Conservation (phyloP, 1,140 invertebrate genomes). For the Caerostris darwini region DNA sequence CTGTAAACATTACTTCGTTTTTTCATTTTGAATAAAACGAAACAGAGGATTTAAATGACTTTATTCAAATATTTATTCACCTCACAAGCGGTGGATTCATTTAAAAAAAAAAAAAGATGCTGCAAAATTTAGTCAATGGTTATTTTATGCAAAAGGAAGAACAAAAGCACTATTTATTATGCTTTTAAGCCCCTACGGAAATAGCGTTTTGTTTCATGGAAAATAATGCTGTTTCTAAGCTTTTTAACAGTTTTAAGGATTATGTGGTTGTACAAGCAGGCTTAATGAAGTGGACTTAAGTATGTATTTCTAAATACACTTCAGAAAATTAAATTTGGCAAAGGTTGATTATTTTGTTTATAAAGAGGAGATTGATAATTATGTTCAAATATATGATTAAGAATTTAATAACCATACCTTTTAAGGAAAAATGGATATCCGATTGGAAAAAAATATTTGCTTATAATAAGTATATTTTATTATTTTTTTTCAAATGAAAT, state of each 20-base stretch:
- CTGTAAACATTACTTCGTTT: neutral
- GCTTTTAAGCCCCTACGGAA: neutral
- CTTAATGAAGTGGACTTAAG: no score
- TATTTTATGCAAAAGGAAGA: neutral
- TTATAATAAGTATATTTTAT: no score
- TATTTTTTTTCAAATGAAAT: no score
- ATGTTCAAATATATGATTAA: no score
- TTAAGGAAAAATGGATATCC: no score
- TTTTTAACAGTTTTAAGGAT: neutral
- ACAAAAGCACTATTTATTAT: neutral
- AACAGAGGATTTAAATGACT: constrained; percentile 12
- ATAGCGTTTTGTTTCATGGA: neutral
- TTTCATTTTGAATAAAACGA: neutral
- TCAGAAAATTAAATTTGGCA: no score
- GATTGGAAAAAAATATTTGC: no score
- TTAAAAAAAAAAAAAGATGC: neutral
- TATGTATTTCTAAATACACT: no score
- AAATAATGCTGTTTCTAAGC: neutral
- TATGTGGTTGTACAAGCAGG: no score
- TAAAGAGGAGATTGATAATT: no score
- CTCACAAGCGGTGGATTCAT: neutral
- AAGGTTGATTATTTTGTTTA: no score
- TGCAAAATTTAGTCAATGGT: neutral
- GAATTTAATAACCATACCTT: no score
- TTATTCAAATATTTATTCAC: constrained; percentile 20